Percentiles rank a stretch among this genome's conserved stretches.
Conservation (phyloP, 1,140 invertebrate species). For the Aphidius gifuensis region DNA sequence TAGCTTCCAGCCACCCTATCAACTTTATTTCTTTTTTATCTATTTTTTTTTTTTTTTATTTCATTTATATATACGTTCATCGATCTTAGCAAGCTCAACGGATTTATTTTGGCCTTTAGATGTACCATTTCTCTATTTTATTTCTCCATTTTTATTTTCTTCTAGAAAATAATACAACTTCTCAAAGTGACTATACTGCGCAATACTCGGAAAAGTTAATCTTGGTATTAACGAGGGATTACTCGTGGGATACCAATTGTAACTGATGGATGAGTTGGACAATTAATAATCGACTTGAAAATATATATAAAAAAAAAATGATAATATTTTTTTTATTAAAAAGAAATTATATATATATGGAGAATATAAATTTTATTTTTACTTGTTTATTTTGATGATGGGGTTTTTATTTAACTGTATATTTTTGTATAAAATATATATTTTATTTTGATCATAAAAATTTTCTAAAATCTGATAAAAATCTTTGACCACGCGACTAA, state of each 20-base stretch:
- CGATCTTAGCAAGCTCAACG: slow-evolving; percentile 41
- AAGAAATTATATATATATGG: no score
- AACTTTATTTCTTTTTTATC: neutral
- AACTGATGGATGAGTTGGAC: slow-evolving; percentile 24
- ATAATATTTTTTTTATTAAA: neutral
- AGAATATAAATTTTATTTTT: no score
- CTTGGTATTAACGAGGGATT: slow-evolving; percentile 26
- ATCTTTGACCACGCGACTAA: no score
- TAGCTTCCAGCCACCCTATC: slow-evolving; percentile 42
- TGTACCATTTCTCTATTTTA: neutral
- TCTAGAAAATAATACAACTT: neutral
- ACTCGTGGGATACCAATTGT: slow-evolving; percentile 20
- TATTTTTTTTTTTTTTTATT: neutral
- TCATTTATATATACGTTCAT: slow-evolving; percentile 20
- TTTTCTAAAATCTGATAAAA: no score
- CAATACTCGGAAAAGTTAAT: slow-evolving; percentile 21
- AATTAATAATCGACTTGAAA: slow-evolving; percentile 20
- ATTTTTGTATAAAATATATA: no score
- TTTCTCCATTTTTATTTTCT: slow-evolving; percentile 5
- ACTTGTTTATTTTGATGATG: no score
- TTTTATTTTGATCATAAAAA: no score
- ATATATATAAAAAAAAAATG: neutral
- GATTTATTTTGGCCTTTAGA: slow-evolving; percentile 37
- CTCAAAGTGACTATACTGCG: no score
- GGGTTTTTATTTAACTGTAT: no score